These are phyloP conservation scores for Lasioglossum calceatum DNA, from an alignment of 2,888 invertebrate genomes.

Conservation along the genomic window DNA sequence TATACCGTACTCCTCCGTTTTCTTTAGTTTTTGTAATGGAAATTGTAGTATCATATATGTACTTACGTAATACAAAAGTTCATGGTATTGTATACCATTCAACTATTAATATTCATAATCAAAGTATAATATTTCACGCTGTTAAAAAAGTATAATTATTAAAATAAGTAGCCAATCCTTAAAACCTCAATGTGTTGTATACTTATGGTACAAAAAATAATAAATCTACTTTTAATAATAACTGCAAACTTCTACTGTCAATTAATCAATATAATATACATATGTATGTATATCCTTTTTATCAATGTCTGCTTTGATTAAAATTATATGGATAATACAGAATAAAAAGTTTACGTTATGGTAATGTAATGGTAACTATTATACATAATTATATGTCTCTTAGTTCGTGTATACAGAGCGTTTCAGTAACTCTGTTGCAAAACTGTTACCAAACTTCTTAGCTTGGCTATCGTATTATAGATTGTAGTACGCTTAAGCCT, in stretches of 20 bases:
- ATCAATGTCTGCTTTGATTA: neutral
- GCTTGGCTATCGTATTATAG: neutral
- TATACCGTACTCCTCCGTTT: neutral
- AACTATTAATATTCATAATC: conserved; percentile 24
- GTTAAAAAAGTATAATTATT: neutral
- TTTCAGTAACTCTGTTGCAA: neutral
- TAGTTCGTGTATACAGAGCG: neutral
- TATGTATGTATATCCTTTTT: neutral
- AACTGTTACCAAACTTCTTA: neutral
- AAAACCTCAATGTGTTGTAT: neutral
- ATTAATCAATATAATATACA: neutral
- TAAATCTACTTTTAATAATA: neutral
- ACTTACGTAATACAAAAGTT: conserved; percentile 19
- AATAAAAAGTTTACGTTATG: conserved; percentile 33
- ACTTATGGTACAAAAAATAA: conserved; percentile 4
- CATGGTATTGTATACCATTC: conserved; percentile 31
- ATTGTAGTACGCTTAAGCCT: neutral
- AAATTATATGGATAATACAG: neutral
- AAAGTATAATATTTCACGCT: conserved; percentile 1
- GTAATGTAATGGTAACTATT: neutral
- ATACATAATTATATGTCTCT: neutral
- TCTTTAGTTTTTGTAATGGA: conserved; percentile 12
- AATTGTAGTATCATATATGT: neutral
- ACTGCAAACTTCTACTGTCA: neutral
- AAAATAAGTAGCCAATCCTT: neutral